Evolutionary conservation across 2,888 invertebrate genomes (phyloP).

Genomic region (Oxytorus armatus): DNA sequence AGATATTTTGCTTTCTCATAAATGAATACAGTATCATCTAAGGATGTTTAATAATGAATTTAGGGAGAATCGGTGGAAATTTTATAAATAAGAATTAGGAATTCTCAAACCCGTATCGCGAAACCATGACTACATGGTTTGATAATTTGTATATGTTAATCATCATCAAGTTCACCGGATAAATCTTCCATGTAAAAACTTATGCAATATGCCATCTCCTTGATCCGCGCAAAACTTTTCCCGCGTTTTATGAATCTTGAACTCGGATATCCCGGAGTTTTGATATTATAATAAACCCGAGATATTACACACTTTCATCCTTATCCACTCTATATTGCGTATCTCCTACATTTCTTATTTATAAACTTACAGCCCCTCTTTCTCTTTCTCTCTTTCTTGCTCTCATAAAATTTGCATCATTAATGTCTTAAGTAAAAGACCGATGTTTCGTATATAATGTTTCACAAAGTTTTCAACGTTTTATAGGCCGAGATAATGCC

Average conservation of each 20-base stretch:
- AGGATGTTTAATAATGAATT: no score
- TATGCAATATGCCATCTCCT: constrained; percentile 31
- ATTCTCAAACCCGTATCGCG: no score
- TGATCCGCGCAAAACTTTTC: constrained; percentile 26
- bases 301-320: constrained; percentile 38
- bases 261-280: constrained; percentile 53
- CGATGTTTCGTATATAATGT: constrained; percentile 11
- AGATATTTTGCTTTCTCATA: no score
- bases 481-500: no score
- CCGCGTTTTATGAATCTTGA: constrained; percentile 61
- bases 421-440: background rate
- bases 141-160: no score
- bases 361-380: constrained; percentile 23
- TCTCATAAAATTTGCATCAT: constrained; percentile 2
- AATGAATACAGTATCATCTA: no score
- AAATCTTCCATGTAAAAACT: constrained; percentile 57
- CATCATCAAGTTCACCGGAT: constrained; percentile 43
- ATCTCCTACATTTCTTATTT: constrained; percentile 45
- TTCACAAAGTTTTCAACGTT: background rate
- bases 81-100: background rate
- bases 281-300: constrained; percentile 58
- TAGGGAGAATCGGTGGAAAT: no score
- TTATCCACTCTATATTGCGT: constrained; percentile 29
- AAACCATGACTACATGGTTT: no score
- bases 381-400: background rate